A percentile compares a stretch with the other conserved stretches of the same genome.
Conservation (phyloP, 2,888 invertebrate genomes). For the Copidosoma aretas region DNA sequence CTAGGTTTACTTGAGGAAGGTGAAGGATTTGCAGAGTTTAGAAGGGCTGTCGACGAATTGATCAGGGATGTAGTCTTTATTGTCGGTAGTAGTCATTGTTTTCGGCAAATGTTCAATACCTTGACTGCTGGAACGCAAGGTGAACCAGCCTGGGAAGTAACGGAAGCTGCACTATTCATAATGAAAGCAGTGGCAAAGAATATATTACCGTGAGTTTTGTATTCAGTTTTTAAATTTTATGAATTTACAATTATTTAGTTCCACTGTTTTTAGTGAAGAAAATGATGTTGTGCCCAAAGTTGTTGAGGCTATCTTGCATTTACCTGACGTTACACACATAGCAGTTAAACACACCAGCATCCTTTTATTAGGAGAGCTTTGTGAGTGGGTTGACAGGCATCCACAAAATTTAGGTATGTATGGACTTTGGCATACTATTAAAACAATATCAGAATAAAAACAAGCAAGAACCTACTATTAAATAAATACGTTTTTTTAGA, state of each 20-base stretch:
- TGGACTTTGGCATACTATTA: too few relatives aligned
- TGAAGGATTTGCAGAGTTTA: conserved; percentile 77
- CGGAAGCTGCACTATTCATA: conserved; percentile 91
- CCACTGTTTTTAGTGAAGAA: conserved; percentile 72
- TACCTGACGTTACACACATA: conserved; percentile 81
- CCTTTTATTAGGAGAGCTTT: conserved; percentile 84
- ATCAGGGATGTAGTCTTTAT: conserved; percentile 97
- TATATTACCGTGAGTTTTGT: conserved; percentile 82
- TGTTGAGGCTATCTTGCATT: conserved; percentile 85
- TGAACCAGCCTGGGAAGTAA: conserved; percentile 86
- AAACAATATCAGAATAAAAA: too few relatives aligned
- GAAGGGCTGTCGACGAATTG: conserved; percentile 87
- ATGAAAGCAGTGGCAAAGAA: conserved; percentile 96
- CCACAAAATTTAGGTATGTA: conserved; percentile 72
- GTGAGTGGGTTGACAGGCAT: conserved; percentile 94
- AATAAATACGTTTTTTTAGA: too few relatives aligned
- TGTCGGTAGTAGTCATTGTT: conserved; percentile 90
- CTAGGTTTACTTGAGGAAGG: conserved; percentile 59
- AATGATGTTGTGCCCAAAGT: conserved; percentile 93
- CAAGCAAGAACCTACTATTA: too few relatives aligned
- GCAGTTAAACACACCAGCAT: conserved; percentile 90
- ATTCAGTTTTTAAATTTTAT: conserved; percentile 3
- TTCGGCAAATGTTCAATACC: conserved; percentile 86
- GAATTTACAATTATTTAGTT: conserved; percentile 38
- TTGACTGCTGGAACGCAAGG: conserved; percentile 62